Percentiles rank a stretch among this genome's conserved stretches.
phyloP scores from a whole-genome alignment of 2,797 vertebrate species.

The Aulostomus chinensis region DNA sequence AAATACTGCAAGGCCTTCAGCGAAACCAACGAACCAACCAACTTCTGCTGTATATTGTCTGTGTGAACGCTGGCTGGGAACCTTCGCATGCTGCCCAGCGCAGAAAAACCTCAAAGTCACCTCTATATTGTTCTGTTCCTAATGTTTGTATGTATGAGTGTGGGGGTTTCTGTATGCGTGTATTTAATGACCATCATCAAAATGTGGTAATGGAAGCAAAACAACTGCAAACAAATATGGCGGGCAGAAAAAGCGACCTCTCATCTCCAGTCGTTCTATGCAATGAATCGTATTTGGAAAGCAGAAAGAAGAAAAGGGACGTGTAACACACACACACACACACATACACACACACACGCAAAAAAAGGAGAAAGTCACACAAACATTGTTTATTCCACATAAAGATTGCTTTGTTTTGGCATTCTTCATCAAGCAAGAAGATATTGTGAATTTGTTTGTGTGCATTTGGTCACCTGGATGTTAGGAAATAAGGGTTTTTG shows the following conservation, averaged over 20 bases:
- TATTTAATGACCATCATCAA: slow-evolving; percentile 66
- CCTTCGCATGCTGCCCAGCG: slow-evolving; percentile 77
- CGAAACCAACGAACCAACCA: slow-evolving; percentile 58
- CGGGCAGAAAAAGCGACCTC: slow-evolving; percentile 80
- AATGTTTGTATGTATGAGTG: slow-evolving; percentile 70
- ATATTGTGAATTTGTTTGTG: slow-evolving; percentile 74
- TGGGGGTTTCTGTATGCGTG: slow-evolving; percentile 68
- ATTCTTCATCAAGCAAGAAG: slow-evolving; percentile 62
- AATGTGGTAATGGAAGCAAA: slow-evolving; percentile 51
- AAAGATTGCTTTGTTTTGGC: slow-evolving; percentile 77
- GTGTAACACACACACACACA: slow-evolving; percentile 58
- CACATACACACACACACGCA: no score
- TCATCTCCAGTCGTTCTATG: slow-evolving; percentile 97
- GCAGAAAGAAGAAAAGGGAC: slow-evolving; percentile 55
- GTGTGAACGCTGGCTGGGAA: slow-evolving; percentile 76
- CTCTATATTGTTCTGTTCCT: slow-evolving; percentile 80
- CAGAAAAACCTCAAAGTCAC: slow-evolving; percentile 72
- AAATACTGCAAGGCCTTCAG: slow-evolving; percentile 60
- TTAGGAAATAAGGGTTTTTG: slow-evolving; percentile 50
- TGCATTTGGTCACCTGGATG: slow-evolving; percentile 71
- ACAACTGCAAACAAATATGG: slow-evolving; percentile 64
- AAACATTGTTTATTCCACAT: slow-evolving; percentile 75
- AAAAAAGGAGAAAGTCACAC: slow-evolving; percentile 17
- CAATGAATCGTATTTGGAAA: slow-evolving; percentile 85
- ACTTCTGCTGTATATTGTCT: slow-evolving; percentile 78